Percentiles rank a stretch among this genome's conserved stretches.
These are phyloP conservation scores for Poecile montanus DNA, from an alignment of 2,797 vertebrate species.

Conservation along the genomic window DNA sequence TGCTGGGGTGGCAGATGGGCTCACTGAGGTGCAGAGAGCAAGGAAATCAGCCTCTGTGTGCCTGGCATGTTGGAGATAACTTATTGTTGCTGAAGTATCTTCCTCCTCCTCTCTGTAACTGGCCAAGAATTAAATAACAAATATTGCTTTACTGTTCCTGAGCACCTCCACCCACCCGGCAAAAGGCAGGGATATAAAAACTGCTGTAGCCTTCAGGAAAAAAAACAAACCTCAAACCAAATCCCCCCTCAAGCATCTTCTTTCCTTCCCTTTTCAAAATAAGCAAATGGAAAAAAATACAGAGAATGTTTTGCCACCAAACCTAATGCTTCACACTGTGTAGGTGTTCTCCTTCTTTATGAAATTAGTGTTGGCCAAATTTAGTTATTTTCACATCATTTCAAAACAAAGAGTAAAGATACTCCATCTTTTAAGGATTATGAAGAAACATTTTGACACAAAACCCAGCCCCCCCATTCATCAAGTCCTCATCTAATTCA, in stretches of 20 bases:
- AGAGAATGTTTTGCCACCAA: not conserved
- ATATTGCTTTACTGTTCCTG: not conserved
- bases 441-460: slow-evolving; percentile 25
- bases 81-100: not conserved
- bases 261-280: not conserved
- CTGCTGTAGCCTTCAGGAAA: not conserved
- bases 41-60: not conserved
- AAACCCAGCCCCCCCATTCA: slow-evolving; percentile 12
- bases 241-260: not conserved
- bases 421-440: slow-evolving; percentile 3
- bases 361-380: not conserved
- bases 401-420: not conserved
- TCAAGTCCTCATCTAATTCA: slow-evolving; percentile 9
- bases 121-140: not conserved
- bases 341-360: not conserved
- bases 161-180: not conserved
- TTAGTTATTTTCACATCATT: slow-evolving; percentile 14
- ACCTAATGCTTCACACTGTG: not conserved
- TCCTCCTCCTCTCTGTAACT: not conserved
- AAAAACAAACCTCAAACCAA: not conserved
- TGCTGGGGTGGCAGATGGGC: not conserved
- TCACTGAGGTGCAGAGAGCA: not conserved
- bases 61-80: not conserved
- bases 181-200: not conserved
- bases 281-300: not conserved